phyloP scores from a whole-genome alignment of 2,888 invertebrate species.

The Lathronympha strigana region DNA sequence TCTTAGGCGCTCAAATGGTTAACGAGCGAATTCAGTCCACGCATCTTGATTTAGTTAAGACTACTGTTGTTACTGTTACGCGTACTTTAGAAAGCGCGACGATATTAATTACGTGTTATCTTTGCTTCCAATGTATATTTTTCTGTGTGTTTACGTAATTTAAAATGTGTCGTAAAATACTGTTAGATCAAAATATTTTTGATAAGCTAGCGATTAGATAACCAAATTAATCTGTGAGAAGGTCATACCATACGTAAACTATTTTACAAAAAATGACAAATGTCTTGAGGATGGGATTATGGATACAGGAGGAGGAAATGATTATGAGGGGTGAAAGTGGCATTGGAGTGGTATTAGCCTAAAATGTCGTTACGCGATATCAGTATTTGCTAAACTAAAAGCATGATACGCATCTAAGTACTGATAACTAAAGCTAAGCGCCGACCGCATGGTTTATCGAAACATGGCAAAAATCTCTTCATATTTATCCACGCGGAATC shows the following conservation, averaged over 20 bases:
- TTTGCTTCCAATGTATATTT: conserved; percentile 18
- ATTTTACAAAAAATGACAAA: conserved; percentile 20
- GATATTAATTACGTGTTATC: conserved; percentile 28
- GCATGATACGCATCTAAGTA: conserved; percentile 40
- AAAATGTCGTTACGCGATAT: conserved; percentile 33
- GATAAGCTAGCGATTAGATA: conserved; percentile 40
- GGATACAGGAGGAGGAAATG: conserved; percentile 24
- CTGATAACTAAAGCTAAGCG: conserved; percentile 39
- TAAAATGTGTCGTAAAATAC: neutral
- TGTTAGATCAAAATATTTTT: conserved; percentile 13
- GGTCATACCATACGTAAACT: conserved; percentile 19
- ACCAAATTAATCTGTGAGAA: conserved; percentile 30
- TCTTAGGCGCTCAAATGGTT: conserved; percentile 2
- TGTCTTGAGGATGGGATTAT: conserved; percentile 15
- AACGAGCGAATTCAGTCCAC: conserved; percentile 14
- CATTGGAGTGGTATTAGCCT: conserved; percentile 8
- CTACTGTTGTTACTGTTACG: conserved; percentile 37
- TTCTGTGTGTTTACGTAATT: conserved; percentile 23
- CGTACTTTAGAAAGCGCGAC: conserved; percentile 38
- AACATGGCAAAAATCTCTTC: conserved; percentile 12
- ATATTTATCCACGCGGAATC: neutral
- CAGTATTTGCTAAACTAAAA: conserved; percentile 39
- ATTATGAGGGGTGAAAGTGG: conserved; percentile 11
- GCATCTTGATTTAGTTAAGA: conserved; percentile 5
- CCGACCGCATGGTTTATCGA: conserved; percentile 25